Conservation (phyloP, 2,888 invertebrate genomes). For the Morpho achilles region DNA sequence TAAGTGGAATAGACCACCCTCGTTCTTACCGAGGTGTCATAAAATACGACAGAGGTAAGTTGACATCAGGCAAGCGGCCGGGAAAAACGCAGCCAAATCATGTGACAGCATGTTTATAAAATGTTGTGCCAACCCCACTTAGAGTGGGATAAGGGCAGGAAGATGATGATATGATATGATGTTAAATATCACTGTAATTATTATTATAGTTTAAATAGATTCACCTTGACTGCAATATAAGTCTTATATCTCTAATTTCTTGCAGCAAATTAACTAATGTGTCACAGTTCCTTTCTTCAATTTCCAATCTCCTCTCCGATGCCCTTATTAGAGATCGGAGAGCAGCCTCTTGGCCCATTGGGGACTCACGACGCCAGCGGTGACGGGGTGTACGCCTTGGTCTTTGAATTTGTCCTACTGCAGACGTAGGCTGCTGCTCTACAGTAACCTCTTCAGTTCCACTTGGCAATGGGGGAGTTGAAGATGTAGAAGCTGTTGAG, state of each 20-base stretch:
- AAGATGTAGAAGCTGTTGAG: not conserved
- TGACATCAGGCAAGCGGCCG: too few species aligned
- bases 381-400: not conserved
- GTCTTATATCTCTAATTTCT: not conserved
- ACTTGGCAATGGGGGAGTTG: not conserved
- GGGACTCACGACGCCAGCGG: not conserved
- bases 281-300: not conserved
- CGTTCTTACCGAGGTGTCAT: too few species aligned
- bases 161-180: too few species aligned
- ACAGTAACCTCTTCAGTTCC: not conserved
- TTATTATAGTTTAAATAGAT: too few species aligned
- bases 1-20: too few species aligned
- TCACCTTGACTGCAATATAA: not conserved
- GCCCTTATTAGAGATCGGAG: not conserved
- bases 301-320: not conserved
- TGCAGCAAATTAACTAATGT: not conserved
- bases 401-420: not conserved
- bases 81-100: too few species aligned
- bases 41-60: too few species aligned
- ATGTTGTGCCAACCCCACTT: too few species aligned
- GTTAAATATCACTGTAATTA: too few species aligned
- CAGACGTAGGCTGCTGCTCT: not conserved
- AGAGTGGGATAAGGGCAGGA: too few species aligned
- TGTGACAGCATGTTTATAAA: too few species aligned
- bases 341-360: slow-evolving; percentile 1